A percentile compares a stretch with the other conserved stretches of the same genome.
phyloP scores from a whole-genome alignment of 1,140 invertebrate species.

The Paraescarpia echinospica region DNA sequence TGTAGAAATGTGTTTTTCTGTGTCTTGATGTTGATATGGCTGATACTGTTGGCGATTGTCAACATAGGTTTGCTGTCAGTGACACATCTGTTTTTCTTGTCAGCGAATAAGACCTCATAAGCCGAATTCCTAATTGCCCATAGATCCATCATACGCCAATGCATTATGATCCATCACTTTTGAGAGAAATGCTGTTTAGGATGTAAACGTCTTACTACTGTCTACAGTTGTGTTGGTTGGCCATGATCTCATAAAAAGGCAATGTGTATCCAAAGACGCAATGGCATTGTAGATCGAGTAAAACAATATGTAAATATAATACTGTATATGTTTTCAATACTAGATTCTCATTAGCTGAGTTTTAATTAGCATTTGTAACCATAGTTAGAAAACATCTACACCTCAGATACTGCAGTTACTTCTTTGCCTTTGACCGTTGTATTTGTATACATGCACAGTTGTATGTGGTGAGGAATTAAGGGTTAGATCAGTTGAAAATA shows the following conservation, averaged over 20 bases:
- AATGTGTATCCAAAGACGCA: background rate
- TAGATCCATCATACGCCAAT: background rate
- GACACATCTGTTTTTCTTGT: background rate
- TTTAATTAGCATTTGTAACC: no score
- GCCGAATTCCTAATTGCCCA: background rate
- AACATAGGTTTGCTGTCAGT: background rate
- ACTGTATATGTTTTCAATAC: no score
- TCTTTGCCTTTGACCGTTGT: background rate
- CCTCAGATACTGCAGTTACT: no score
- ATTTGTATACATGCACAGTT: background rate
- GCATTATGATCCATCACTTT: background rate
- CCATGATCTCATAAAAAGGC: background rate
- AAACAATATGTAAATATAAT: no score
- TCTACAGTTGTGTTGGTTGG: background rate
- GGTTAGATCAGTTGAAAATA: background rate
- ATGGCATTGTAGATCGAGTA: no score
- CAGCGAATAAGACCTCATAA: background rate
- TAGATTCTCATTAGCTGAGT: no score
- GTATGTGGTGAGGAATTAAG: background rate
- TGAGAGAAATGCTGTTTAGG: background rate
- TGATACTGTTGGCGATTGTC: background rate
- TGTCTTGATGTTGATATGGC: background rate
- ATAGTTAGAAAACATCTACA: no score
- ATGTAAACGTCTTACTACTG: background rate
- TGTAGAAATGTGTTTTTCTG: background rate